These are phyloP conservation scores for Podarcis lilfordi DNA, from an alignment of 2,797 vertebrate species.

Conservation along the genomic window DNA sequence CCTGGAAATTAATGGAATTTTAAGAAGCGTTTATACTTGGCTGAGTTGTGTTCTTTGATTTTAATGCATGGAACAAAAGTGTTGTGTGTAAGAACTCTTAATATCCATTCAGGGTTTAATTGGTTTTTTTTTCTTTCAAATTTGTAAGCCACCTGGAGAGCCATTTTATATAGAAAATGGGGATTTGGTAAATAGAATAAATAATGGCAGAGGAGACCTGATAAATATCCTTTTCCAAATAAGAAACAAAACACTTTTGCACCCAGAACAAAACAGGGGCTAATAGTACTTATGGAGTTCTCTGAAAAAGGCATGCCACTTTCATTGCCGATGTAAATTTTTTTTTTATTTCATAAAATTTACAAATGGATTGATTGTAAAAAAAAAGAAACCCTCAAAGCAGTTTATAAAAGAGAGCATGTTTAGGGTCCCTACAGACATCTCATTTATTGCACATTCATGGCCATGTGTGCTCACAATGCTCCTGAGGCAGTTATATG, in stretches of 20 bases:
- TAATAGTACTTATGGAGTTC: background rate
- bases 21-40: background rate
- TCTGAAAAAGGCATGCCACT: background rate
- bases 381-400: too few relatives aligned
- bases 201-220: background rate
- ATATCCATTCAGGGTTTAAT: background rate
- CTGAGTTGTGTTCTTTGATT: background rate
- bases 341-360: too few relatives aligned
- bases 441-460: too few relatives aligned
- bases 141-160: background rate
- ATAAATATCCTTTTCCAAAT: background rate
- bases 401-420: background rate
- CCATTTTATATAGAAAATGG: background rate
- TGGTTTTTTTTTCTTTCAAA: background rate
- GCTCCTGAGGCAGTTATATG: too few relatives aligned
- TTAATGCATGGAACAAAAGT: background rate
- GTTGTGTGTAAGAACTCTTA: background rate
- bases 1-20: background rate
- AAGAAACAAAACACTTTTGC: background rate
- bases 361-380: too few relatives aligned
- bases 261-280: background rate
- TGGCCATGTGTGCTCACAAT: too few relatives aligned
- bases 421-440: too few relatives aligned
- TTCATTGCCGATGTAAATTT: background rate
- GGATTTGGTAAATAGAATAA: background rate